phyloP scores from a whole-genome alignment of 2,888 invertebrate species.

The Temnothorax rugatulus region DNA sequence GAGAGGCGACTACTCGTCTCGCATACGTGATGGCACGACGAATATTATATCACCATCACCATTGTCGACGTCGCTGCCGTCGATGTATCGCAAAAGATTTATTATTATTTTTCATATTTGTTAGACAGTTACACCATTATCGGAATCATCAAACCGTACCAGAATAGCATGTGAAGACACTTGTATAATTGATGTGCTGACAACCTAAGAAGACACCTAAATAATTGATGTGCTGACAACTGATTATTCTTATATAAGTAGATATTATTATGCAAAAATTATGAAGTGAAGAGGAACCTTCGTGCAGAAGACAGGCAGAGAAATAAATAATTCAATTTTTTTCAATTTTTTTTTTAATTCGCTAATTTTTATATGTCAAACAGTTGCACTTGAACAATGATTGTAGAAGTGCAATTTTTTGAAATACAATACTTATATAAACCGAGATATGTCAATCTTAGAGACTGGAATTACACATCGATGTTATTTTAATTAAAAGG shows the following conservation, averaged over 20 bases:
- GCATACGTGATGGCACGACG: slow-evolving; percentile 45
- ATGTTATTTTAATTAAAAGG: neutral
- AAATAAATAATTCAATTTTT: neutral
- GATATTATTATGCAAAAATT: neutral
- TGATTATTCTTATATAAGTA: neutral
- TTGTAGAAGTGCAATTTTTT: neutral
- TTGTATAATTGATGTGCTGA: neutral
- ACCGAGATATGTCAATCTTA: neutral
- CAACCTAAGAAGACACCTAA: neutral
- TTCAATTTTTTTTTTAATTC: neutral
- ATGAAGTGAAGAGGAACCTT: neutral
- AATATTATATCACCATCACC: slow-evolving; percentile 24
- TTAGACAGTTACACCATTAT: neutral
- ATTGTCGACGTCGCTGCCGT: too few species aligned
- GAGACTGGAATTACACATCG: neutral
- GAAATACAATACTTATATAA: neutral
- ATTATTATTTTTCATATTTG: neutral
- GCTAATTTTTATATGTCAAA: neutral
- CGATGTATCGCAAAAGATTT: neutral
- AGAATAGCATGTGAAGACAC: neutral
- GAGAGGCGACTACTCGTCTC: slow-evolving; percentile 61
- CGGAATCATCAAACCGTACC: neutral
- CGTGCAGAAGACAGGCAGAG: neutral
- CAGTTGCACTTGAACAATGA: neutral
- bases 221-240: neutral